Conservation (phyloP, 1,140 invertebrate genomes). For the Meloidogyne chitwoodi region DNA sequence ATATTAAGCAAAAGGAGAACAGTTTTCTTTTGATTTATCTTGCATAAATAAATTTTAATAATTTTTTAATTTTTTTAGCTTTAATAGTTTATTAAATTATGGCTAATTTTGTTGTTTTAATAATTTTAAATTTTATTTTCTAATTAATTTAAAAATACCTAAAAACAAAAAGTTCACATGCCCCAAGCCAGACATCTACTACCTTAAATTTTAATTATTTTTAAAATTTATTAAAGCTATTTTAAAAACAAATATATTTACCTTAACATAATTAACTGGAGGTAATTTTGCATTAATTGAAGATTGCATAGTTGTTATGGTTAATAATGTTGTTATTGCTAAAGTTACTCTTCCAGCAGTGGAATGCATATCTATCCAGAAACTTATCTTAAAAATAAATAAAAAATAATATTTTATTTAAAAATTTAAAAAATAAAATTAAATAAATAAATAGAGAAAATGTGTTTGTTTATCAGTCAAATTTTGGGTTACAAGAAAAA, state of each 20-base stretch:
- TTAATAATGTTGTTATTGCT: slow-evolving; percentile 44
- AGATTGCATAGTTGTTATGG: slow-evolving; percentile 47
- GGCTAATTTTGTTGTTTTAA: no score
- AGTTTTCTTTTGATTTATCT: no score
- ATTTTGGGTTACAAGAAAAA: no score
- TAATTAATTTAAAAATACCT: slow-evolving; percentile 7
- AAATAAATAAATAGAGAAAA: no score
- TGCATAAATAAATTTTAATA: no score
- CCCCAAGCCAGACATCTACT: slow-evolving; percentile 89
- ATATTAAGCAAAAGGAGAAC: no score
- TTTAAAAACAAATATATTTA: not conserved
- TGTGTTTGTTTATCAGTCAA: no score
- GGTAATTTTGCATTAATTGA: slow-evolving; percentile 82
- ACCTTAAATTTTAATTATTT: slow-evolving; percentile 60
- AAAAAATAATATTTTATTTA: not conserved
- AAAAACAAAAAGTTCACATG: slow-evolving; percentile 47
- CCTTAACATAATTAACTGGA: slow-evolving; percentile 71
- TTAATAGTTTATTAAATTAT: no score
- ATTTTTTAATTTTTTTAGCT: no score
- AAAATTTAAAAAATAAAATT: not conserved
- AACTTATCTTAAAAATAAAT: slow-evolving; percentile 25
- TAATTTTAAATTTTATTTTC: no score
- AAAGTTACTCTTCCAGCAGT: slow-evolving; percentile 46
- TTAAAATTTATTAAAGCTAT: not conserved
- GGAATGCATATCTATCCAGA: slow-evolving; percentile 42